phyloP scores from a whole-genome alignment of 92 coral and sea anemone genomes.

The Siderastrea siderea region DNA sequence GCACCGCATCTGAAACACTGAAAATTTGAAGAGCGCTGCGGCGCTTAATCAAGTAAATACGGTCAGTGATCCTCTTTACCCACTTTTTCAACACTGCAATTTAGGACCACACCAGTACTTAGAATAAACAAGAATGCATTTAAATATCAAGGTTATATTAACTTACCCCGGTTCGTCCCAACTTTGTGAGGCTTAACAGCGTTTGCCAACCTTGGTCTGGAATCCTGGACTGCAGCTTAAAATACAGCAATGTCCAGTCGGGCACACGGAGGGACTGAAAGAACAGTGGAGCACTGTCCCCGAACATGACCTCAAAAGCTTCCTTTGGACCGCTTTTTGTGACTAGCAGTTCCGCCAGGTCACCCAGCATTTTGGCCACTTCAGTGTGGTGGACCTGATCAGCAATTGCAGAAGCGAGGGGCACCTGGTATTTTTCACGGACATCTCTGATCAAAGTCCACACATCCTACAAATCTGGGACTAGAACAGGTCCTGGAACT shows the following conservation, averaged over 20 bases:
- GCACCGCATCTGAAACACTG: no score
- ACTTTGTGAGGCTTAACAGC: background rate
- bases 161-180: no score
- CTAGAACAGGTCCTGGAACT: no score
- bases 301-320: constrained; percentile 27
- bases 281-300: constrained; percentile 12
- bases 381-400: background rate
- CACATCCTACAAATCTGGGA: background rate
- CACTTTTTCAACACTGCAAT: constrained; percentile 24
- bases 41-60: no score
- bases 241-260: constrained; percentile 43
- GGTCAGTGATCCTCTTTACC: background rate
- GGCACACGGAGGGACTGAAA: constrained; percentile 40
- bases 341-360: constrained; percentile 23
- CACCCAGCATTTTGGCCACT: constrained; percentile 6
- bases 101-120: no score
- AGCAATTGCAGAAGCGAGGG: background rate
- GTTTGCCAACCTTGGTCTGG: constrained; percentile 64
- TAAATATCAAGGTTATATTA: no score
- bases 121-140: no score
- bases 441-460: constrained; percentile 27
- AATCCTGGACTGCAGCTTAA: background rate
- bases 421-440: background rate
- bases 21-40: no score
- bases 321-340: background rate